Conservation (phyloP, 2,888 invertebrate genomes). For the Zele albiditarsus region DNA sequence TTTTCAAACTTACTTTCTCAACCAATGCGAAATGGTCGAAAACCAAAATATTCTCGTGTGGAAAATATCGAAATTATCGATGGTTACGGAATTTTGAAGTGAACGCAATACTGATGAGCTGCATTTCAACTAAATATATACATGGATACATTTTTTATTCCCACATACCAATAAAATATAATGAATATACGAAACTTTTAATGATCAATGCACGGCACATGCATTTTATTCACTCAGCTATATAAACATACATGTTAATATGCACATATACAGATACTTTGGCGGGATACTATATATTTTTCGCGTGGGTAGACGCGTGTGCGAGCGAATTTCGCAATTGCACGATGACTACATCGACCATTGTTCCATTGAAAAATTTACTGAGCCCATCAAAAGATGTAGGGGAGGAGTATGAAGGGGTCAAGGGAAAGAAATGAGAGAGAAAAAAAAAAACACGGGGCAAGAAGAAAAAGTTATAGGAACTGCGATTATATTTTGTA, state of each 20-base stretch:
- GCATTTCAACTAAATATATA: too few species aligned
- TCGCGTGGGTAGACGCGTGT: slow-evolving; percentile 39
- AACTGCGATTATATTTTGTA: neutral
- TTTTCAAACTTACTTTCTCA: too few species aligned
- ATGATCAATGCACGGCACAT: neutral
- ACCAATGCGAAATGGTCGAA: too few species aligned
- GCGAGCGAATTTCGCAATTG: slow-evolving; percentile 45
- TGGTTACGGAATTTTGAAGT: too few species aligned
- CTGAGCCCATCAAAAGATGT: neutral
- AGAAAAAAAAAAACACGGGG: neutral
- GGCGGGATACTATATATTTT: slow-evolving; percentile 33
- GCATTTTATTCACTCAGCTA: neutral
- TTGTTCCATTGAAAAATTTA: slow-evolving; percentile 38
- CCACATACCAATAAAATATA: neutral
- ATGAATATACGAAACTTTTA: neutral
- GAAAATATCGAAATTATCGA: too few species aligned
- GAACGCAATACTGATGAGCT: too few species aligned
- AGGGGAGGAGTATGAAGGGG: neutral
- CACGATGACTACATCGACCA: slow-evolving; percentile 39
- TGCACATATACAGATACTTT: slow-evolving; percentile 22
- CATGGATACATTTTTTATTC: neutral
- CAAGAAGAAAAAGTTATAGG: neutral
- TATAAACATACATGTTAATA: slow-evolving; percentile 8
- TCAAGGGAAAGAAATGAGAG: neutral
- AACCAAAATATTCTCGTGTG: too few species aligned